These are phyloP conservation scores for Uloborus diversus DNA, from an alignment of 1,140 invertebrate genomes.

Conservation along the genomic window DNA sequence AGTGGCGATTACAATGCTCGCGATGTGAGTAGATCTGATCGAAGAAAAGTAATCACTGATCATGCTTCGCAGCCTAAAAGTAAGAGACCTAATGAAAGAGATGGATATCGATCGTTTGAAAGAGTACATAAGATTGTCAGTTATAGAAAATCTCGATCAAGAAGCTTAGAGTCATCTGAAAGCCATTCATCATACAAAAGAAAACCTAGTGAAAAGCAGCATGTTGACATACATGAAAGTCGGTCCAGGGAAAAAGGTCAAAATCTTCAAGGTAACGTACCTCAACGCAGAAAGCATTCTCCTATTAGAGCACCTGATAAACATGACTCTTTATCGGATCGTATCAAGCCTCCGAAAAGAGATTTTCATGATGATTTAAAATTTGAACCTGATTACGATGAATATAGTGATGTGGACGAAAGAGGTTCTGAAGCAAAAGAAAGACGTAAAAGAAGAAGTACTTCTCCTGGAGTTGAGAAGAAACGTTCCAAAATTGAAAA, in stretches of 20 bases:
- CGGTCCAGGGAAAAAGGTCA: neutral
- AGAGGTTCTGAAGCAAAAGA: conserved; percentile 7
- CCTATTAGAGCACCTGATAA: conserved; percentile 31
- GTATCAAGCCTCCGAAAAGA: neutral
- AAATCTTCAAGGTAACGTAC: neutral
- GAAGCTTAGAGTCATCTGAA: conserved; percentile 8
- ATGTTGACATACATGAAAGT: neutral
- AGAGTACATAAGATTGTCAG: neutral
- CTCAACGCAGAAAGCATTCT: conserved; percentile 2
- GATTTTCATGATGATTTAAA: conserved; percentile 71
- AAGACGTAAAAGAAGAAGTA: conserved; percentile 8
- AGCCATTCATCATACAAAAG: conserved; percentile 15
- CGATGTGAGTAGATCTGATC: conserved; percentile 2
- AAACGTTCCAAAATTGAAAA: conserved; percentile 31
- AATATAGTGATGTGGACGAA: conserved; percentile 55
- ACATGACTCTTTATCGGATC: neutral
- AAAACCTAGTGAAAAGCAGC: neutral
- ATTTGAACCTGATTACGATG: conserved; percentile 79
- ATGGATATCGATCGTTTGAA: neutral
- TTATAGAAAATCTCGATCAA: conserved; percentile 1
- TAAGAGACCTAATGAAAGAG: neutral
- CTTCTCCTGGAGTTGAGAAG: conserved; percentile 5
- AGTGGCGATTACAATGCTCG: neutral
- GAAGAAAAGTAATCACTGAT: neutral
- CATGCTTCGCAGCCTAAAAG: neutral